phyloP scores from a whole-genome alignment of 35 echinoderm and acorn worm species.

The Apostichopus parvimensis region DNA sequence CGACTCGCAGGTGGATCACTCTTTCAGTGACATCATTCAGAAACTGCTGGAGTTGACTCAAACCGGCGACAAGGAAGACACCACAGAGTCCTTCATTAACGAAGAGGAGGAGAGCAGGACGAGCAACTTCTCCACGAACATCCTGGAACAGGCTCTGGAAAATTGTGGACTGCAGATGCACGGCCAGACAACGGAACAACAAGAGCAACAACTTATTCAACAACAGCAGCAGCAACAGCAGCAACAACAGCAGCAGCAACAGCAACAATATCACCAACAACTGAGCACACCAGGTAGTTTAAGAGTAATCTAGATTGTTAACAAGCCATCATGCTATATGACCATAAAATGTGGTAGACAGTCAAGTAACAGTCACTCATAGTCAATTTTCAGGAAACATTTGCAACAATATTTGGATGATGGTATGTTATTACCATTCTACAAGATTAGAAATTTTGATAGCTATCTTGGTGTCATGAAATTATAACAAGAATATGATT shows the following conservation, averaged over 20 bases:
- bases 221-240: neutral
- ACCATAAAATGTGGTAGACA: too few relatives aligned
- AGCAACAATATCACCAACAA: neutral
- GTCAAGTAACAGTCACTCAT: too few relatives aligned
- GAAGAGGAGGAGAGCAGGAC: constrained; percentile 19
- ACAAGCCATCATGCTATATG: too few relatives aligned
- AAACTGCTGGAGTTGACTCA: constrained; percentile 75
- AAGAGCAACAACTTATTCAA: neutral
- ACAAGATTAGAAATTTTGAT: too few relatives aligned
- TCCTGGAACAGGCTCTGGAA: constrained; percentile 90
- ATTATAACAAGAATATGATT: too few relatives aligned
- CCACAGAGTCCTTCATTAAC: neutral
- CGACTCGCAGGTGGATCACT: neutral
- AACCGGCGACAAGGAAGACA: constrained; percentile 41
- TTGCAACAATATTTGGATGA: too few relatives aligned
- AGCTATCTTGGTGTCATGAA: too few relatives aligned
- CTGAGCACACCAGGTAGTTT: neutral
- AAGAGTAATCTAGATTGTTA: neutral
- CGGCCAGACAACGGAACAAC: neutral
- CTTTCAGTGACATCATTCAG: constrained; percentile 73
- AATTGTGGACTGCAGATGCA: constrained; percentile 63
- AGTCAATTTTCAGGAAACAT: too few relatives aligned
- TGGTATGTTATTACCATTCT: too few relatives aligned
- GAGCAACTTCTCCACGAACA: constrained; percentile 79
- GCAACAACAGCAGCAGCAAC: neutral